Percentiles rank a stretch among this genome's conserved stretches.
Conservation (phyloP, 2,797 vertebrate species). For the Chelidonichthys spinosus region DNA sequence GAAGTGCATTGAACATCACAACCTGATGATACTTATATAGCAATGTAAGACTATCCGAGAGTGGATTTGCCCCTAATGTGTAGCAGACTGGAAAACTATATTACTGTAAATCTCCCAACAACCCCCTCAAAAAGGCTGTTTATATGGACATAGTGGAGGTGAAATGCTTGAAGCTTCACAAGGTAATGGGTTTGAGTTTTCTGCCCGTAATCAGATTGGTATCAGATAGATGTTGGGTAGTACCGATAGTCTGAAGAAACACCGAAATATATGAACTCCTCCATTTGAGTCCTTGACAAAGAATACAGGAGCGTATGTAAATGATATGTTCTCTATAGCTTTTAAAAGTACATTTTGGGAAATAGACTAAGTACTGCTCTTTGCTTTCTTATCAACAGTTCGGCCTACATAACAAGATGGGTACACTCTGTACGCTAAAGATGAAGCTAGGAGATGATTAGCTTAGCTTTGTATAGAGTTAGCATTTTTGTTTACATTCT, state of each 20-base stretch:
- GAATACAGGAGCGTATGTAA: not conserved
- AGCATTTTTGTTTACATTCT: not conserved
- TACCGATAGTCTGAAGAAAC: conserved; percentile 18
- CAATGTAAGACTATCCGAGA: conserved; percentile 15
- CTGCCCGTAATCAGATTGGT: conserved; percentile 36
- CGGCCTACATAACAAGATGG: no score
- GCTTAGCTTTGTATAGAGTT: not conserved
- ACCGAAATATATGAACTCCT: conserved; percentile 25
- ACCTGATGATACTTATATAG: conserved; percentile 21
- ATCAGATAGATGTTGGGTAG: conserved; percentile 44
- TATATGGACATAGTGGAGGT: conserved; percentile 9
- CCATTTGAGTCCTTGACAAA: conserved; percentile 34
- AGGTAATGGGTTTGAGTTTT: conserved; percentile 35
- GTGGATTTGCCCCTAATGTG: conserved; percentile 31
- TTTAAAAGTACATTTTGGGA: not conserved
- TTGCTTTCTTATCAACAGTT: not conserved
- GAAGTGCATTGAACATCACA: conserved; percentile 39
- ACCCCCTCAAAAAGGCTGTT: conserved; percentile 19
- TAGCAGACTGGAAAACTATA: conserved; percentile 32
- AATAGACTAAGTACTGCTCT: not conserved
- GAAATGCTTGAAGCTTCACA: conserved; percentile 32
- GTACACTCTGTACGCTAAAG: not conserved
- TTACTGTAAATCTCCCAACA: conserved; percentile 26
- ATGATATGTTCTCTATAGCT: not conserved
- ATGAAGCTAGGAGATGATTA: not conserved